Base-by-base conservation (phyloP, 2,113 vertebrate species). In the Ceratotherium simum region DNA sequence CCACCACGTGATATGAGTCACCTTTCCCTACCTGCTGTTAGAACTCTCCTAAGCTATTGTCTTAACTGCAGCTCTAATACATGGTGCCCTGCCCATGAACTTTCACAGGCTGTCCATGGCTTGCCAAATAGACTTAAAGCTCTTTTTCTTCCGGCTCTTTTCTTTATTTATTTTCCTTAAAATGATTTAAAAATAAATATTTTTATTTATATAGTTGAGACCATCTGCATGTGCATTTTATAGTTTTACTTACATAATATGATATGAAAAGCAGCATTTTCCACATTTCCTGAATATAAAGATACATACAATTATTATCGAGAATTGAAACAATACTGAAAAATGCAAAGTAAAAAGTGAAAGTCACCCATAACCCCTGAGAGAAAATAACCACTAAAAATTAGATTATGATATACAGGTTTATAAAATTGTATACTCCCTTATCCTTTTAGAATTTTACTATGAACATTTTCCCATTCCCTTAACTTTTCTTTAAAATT, bases 401-500 rank as follows among this genome's bases (percentile, higher is more conserved):
- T 80, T 39, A 75, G 36, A 91, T 64, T 65, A 48, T 94, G 6
- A 73, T 80, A 72, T 65, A 73, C 5, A 51, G 11, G 13, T 67
- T 23, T 67, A 81, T 29, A 62, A 87, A 87, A 54, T 13, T 54
- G 1, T 46, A 60, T 60, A 69, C 5, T 82, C 21, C 12, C 60
- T 87, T 91, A 76, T 54, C 60, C 36, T 75, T 94, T 67, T 33
- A 76, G 76, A 69, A 54, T 42, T 81, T 60, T 81, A 33, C 33
- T 23, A 33, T 86, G 36, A 56, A 73, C 27, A 62, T 72, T 91
- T 79, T 87, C 29, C 39, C 39, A 87, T 82, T 82, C 21, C 27
- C 48, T 73, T 91, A 91, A 75, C 20, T 73, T 75, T 65, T 87
- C 65, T 75, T 82, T 39, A 95, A 36, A 94, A 91, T 46, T 87